Evolutionary conservation across 2,888 invertebrate species (phyloP), one percentile per base, ranked within the genome.

Genomic region (Nomada fabriciana): DNA sequence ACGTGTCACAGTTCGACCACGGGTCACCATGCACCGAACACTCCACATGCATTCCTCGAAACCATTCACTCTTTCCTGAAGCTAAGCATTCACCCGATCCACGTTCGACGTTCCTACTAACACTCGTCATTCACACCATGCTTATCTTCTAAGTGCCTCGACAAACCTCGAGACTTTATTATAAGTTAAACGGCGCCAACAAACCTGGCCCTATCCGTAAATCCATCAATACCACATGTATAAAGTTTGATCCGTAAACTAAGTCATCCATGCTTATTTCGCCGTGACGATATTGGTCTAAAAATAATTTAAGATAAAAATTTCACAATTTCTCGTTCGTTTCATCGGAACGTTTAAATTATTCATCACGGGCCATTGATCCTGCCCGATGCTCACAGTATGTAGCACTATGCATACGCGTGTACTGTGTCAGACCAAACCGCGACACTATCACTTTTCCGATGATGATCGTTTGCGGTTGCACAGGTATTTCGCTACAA

Each of bases 401-500:
- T 47, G 50, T 42, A 43, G 55, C 43, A 15, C 20, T 36, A 25
- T 23, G 43, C 60, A n/a, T 67, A 61, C 60, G 20, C 70, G 57
- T 80, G 57, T 63, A 79, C 55, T 20, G 80, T 63, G 72, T 72
- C 80, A 15, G 74, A 80, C 74, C 29, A 65, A 81, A 81, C 81
- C 81, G 81, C 81, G 80, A 80, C 80, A 80, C 81, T 81, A 81
- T 81, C 81, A 81, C 80, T 81, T 81, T 81, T 80, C 81, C 81
- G 65, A 80, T 70, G 81, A 81, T 80, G 81, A 81, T 80, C 81
- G 74, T 80, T 81, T 80, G 81, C 60, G 80, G 81, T 29, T 65
- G 74, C 60, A 53, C 81, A 70, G 64, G 81, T 74, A 81, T 80
- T 69, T 80, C 69, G 69, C 25, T 80, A 69, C 81, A 81, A 74